Evolutionary conservation across 1,140 invertebrate species (phyloP), one percentile per base, ranked within the genome.

Genomic region (Drosophila yakuba): DNA sequence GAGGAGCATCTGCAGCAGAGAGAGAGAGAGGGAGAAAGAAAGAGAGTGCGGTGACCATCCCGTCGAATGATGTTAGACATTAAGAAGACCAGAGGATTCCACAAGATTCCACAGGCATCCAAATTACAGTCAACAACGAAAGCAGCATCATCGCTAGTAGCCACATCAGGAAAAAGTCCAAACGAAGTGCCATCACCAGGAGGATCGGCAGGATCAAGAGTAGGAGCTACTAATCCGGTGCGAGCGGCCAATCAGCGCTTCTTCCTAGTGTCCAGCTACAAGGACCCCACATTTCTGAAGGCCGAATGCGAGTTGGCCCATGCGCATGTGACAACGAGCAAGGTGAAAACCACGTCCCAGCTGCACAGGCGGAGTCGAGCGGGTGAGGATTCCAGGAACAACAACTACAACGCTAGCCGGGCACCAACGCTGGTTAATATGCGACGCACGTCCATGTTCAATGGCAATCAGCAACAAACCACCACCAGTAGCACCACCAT

Each of bases 261-360:
- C 48, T 92, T 92, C 25, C 62, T 91, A 12, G 61, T 91, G 2
- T 69, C 88, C 44, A 78, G 61, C 54, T 92, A 75, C 66, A 82
- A 90, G 67, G 90, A 92, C 76, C 75, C 83, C 32, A 80, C 75
- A 20, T 92, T 92, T 50, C 71, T 92, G 0, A 91, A 90, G 74
- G 83, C 77, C 48, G 91, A 92, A 69, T 92, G 89, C 63, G 91
- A 90, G 41, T 55, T 92, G 74, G 91, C 91, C n/a, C 85, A 89
- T 52, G 78, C 90, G n/a, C 91, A 91, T 76, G 80, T 92, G 63
- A 68, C 60, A 8, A 25, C 63, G 28, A 48, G 43, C 59, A 71
- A 51, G 2, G 57, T n/a, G 28, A 76, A 60, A 35, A n/a, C n/a
- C 41, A 25, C 43, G 43, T 61, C 51, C 15, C 64, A 52, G n/a